Base-by-base conservation (phyloP, 2,113 vertebrate genomes). In the Microcebus ravelobensis region DNA sequence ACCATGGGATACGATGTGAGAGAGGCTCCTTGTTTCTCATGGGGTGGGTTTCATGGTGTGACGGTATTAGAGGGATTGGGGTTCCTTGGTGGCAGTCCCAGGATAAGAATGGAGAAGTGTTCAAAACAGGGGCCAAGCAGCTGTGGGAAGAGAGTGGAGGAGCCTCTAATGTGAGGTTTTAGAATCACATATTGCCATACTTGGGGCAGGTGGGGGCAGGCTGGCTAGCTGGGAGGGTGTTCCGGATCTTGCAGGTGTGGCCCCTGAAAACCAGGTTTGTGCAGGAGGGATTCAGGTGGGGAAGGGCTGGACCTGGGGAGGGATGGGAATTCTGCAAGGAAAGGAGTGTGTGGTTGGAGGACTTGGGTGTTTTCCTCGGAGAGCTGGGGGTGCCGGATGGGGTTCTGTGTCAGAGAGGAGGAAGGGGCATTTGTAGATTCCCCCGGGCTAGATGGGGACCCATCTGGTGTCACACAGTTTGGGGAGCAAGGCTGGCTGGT, bases 351-450 rank as follows among this genome's bases (percentile, higher is more conserved):
- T 36, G n/a, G 48, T 23, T 61, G 39, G 63, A 9, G 13, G 23
- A 42, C 23, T 45, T 1, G 4, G 21, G 2, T 8, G 18, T 29
- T 71, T 39, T 59, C 15, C 14, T 15, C 13, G 20, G 15, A 34
- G 36, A 48, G 11, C 5, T 23, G 13, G 48, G 18, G 15, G 4
- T 80, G 11, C 20, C 13, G 50, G 9, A 1, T n/a, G 21, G 0
- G 13, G 25, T n/a, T 36, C 45, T 18, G 18, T 55, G 52, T 13
- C 65, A 71, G 45, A n/a, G 23, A 70, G 13, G 21, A 63, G 27
- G 8, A 92, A 76, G 87, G 10, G 63, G 48, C 61, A 27, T 27
- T 27, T 45, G 3, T 25, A 77, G 61, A 57, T 13, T 18, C 14
- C 15, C 45, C 8, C 6, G 8, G 45, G 34, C 31, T 31, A 55